A percentile compares a stretch with the other conserved stretches of the same genome.
Evolutionary conservation across 2,113 vertebrate genomes (phyloP).

Genomic region (Cyanistes caeruleus): DNA sequence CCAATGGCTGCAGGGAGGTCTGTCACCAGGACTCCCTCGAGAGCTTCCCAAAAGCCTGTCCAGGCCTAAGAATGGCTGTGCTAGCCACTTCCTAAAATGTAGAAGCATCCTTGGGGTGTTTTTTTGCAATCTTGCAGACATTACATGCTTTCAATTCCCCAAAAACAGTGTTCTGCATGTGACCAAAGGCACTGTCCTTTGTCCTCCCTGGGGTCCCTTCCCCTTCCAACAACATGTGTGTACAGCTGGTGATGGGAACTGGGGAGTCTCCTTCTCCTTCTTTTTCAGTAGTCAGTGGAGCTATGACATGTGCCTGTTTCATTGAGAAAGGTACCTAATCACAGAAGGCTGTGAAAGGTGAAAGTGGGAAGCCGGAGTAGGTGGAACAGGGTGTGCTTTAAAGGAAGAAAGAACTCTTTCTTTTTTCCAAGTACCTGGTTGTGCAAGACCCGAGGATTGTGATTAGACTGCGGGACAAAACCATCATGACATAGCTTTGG

Average conservation of each 20-base stretch:
- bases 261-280: not conserved
- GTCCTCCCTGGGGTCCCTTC: not conserved
- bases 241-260: not conserved
- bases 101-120: not conserved
- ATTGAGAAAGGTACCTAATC: slow-evolving; percentile 17
- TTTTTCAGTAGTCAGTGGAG: not conserved
- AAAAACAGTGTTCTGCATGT: slow-evolving; percentile 6
- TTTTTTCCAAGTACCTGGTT: slow-evolving; percentile 10
- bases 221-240: not conserved
- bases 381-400: not conserved
- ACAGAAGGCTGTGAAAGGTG: not conserved
- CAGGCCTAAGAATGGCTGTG: not conserved
- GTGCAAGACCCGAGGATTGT: not conserved
- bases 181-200: slow-evolving; percentile 13
- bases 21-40: fast-evolving
- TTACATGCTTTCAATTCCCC: slow-evolving; percentile 62
- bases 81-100: slow-evolving; percentile 16
- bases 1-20: fast-evolving
- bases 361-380: not conserved
- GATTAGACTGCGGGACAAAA: not conserved
- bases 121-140: slow-evolving; percentile 39
- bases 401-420: not conserved
- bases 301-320: not conserved
- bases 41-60: not conserved
- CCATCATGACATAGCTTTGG: not conserved